Evolutionary conservation across 2,888 invertebrate genomes (phyloP), one percentile per base, ranked within the genome.

Genomic region (Caenorhabditis sp.): DNA sequence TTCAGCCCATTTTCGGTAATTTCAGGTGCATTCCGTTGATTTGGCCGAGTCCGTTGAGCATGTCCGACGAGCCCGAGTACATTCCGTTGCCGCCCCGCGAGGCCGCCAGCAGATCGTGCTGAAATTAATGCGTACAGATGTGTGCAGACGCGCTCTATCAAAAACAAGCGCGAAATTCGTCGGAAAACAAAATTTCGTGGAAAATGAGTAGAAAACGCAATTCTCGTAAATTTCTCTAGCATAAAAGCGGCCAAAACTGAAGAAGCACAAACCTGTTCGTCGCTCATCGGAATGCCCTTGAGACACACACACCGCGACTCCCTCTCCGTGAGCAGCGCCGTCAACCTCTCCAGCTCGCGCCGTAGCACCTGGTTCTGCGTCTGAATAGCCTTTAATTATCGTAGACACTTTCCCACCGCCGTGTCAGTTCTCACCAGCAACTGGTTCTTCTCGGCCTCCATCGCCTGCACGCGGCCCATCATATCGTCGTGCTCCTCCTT

Each of bases 401-500:
- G 37, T 55, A 63, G 58, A 68, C 45, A 63, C 43, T 52, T n/a
- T n/a, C n/a, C n/a, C n/a, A n/a, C n/a, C n/a, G n/a, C n/a, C n/a
- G n/a, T n/a, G n/a, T n/a, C n/a, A n/a, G n/a, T n/a, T 53, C 65
- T 77, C 55, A 66, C 71, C 50, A 66, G 39, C 30, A 68, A 17
- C 8, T 80, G 66, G 46, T 76, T 65, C 46, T 86, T 86, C 17
- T 88, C 87, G 37, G 83, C 81, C 50, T 88, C 88, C 30, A 88
- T 68, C 9, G 50, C 70, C 48, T 84, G 85, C n/a, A 87, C 88
- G 24, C 87, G 63, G 13, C 79, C 80, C 46, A 88, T 82, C 85
- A 83, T 85, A 55, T 85, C 87, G 61, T 88, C 88, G 74, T 88
- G 88, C 52, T 88, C 88, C 62, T 88, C 88, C 87, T 88, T 88